Conservation (phyloP, 2,797 vertebrate genomes). For the Microctenopoma steveboyesi region DNA sequence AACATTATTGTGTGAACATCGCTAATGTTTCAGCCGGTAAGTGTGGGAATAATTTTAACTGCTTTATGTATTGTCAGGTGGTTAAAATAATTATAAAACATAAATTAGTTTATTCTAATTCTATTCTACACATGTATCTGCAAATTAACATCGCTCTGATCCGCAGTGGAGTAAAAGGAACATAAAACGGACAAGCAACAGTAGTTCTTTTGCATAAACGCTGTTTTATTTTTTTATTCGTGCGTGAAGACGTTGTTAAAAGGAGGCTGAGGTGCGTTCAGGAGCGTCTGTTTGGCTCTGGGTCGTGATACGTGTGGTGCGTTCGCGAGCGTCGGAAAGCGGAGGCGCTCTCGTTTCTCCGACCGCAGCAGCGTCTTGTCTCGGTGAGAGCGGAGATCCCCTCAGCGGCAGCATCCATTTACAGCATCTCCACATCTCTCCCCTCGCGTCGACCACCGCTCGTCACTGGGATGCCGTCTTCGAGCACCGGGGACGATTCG, state of each 20-base stretch:
- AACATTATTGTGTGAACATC: no score
- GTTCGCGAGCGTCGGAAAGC: conserved; percentile 58
- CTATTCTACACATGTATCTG: no score
- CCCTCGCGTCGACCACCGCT: conserved; percentile 22
- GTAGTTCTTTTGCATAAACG: no score
- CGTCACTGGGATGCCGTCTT: conserved; percentile 51
- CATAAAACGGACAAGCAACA: no score
- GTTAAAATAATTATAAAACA: no score
- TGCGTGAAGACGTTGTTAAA: neutral
- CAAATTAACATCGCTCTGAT: no score
- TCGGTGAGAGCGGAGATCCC: conserved; percentile 44
- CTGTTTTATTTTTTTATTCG: no score
- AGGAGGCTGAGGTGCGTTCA: conserved; percentile 16
- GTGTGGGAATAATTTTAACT: no score
- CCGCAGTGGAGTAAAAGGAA: no score
- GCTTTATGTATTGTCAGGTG: no score
- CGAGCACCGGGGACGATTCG: conserved; percentile 14
- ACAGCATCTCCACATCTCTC: conserved; percentile 53
- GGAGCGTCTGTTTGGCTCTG: neutral
- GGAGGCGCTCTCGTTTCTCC: neutral
- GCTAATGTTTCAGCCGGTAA: no score
- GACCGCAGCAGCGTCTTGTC: conserved; percentile 22
- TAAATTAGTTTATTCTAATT: no score
- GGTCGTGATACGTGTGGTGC: conserved; percentile 35
- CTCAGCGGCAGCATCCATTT: conserved; percentile 67